Conservation (phyloP, 2,113 vertebrate genomes). For the Platichthys flesus region DNA sequence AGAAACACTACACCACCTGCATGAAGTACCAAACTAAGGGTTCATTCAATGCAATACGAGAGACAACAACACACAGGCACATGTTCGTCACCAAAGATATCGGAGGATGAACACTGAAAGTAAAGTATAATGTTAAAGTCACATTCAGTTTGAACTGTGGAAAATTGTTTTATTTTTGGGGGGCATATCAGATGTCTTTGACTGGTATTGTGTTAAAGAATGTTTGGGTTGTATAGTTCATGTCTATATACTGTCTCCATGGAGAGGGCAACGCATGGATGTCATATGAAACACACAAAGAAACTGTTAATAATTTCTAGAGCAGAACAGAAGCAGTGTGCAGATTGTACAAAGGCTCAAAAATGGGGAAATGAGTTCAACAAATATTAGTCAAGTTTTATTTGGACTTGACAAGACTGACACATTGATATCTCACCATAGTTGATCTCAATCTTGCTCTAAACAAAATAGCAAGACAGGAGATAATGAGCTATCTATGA, state of each 20-base stretch:
- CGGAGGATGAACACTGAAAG: not conserved
- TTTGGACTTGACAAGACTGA: not conserved
- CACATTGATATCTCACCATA: not conserved
- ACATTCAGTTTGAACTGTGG: not conserved
- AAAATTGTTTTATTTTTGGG: too few species aligned
- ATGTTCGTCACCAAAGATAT: not conserved
- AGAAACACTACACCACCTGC: conserved; percentile 43
- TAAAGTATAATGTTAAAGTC: not conserved
- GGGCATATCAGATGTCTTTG: not conserved
- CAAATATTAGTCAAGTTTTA: conserved; percentile 42
- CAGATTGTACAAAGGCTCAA: not conserved
- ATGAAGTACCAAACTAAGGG: conserved; percentile 16
- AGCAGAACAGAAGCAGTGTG: conserved; percentile 25
- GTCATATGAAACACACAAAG: conserved; percentile 35
- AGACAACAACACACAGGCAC: not conserved
- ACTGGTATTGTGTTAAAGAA: conserved; percentile 1
- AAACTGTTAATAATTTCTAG: conserved; percentile 55
- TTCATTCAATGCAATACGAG: conserved; percentile 23
- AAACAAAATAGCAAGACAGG: not conserved
- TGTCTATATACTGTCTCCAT: conserved; percentile 21
- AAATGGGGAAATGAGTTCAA: conserved; percentile 25
- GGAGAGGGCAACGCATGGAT: conserved; percentile 21
- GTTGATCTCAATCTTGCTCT: not conserved
- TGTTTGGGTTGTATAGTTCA: conserved; percentile 8
- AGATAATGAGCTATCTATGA: conserved; percentile 36